Conservation (phyloP, 2,797 vertebrate species). For the Menidia menidia region DNA sequence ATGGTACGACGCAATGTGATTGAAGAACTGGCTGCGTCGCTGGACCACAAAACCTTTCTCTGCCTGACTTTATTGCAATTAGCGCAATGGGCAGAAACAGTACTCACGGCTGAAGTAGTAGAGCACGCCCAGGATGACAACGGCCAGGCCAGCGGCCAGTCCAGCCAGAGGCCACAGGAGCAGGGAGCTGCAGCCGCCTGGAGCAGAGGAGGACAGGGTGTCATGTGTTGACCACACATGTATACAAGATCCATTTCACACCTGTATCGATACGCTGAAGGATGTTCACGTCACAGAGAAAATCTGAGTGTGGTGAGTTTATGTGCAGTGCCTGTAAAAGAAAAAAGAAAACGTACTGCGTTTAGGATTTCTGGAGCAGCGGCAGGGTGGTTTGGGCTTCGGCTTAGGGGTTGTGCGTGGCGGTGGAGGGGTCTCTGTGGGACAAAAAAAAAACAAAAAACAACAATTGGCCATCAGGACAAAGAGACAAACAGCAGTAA, state of each 20-base stretch:
- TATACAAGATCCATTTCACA: too few relatives aligned
- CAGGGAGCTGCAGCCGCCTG: constrained; percentile 53
- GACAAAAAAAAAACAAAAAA: constrained; percentile 7
- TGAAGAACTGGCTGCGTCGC: not conserved
- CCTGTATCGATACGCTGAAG: too few relatives aligned
- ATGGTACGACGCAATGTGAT: not conserved
- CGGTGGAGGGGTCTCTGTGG: constrained; percentile 24
- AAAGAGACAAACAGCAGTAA: not conserved
- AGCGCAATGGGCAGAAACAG: not conserved
- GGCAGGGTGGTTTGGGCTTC: not conserved
- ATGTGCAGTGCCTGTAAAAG: not conserved
- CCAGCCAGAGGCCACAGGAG: constrained; percentile 71
- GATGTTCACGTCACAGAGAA: too few relatives aligned
- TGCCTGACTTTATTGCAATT: not conserved
- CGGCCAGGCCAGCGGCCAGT: constrained; percentile 45
- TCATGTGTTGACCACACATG: too few relatives aligned
- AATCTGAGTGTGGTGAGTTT: too few relatives aligned
- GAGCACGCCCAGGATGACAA: constrained; percentile 62
- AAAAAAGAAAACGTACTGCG: not conserved
- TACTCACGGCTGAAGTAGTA: constrained; percentile 83
- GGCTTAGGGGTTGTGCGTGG: not conserved
- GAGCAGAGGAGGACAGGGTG: too few relatives aligned
- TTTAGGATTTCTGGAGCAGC: not conserved
- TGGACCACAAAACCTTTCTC: not conserved
- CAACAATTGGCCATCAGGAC: not conserved